Conservation (phyloP, 2,888 invertebrate genomes). For the Sminthurides aquaticus region DNA sequence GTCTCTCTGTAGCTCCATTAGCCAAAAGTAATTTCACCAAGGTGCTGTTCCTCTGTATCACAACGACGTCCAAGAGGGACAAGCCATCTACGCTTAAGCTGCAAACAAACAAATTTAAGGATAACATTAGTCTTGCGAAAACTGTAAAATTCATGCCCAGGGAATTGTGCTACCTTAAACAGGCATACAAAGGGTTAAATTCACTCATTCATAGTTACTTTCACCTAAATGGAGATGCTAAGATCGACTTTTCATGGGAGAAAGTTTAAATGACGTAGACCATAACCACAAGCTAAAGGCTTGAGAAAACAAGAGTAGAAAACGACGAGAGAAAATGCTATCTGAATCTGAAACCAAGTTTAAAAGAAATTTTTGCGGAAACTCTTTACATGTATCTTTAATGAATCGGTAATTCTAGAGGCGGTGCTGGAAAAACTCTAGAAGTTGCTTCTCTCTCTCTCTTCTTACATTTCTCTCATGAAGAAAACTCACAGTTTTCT, state of each 20-base stretch:
- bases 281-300: background rate
- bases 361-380: background rate
- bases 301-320: too few species aligned
- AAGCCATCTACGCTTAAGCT: conserved; percentile 59
- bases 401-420: background rate
- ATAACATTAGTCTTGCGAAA: background rate
- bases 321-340: too few species aligned
- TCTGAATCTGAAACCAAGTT: too few species aligned
- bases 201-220: background rate
- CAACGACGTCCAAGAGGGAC: conserved; percentile 85
- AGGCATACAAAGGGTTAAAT: background rate
- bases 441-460: too few species aligned
- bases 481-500: too few species aligned
- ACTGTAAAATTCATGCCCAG: background rate
- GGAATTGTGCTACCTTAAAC: background rate
- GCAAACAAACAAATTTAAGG: conserved; percentile 9
- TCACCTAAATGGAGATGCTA: too few species aligned
- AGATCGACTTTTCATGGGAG: too few species aligned
- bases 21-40: conserved; percentile 84
- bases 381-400: background rate
- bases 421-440: background rate
- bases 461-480: too few species aligned
- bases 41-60: conserved; percentile 78
- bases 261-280: too few species aligned
- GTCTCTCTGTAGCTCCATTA: conserved; percentile 76